Evolutionary conservation across 2,113 vertebrate species (phyloP).

Genomic region (Cavia aperea): DNA sequence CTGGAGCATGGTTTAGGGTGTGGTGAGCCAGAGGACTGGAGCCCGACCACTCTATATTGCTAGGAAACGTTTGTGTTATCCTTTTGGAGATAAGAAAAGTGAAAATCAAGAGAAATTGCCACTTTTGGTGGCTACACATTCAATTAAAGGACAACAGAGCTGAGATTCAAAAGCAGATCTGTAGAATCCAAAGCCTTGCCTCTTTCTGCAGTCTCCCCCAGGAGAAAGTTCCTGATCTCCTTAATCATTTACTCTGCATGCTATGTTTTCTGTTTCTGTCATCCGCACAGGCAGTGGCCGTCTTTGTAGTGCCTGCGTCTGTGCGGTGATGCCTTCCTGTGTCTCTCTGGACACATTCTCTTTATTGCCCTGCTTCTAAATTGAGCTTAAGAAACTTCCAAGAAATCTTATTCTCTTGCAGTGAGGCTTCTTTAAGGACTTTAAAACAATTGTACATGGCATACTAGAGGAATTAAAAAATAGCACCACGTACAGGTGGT

Average conservation of each 20-base stretch:
- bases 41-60: not conserved
- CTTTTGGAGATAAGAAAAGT: not conserved
- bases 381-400: not conserved
- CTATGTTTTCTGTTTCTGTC: not conserved
- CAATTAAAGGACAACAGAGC: not conserved
- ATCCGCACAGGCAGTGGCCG: not conserved
- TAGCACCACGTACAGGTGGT: not conserved
- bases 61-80: not conserved
- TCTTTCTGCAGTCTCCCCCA: not conserved
- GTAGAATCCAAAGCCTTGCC: not conserved
- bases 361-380: not conserved
- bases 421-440: not conserved
- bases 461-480: not conserved
- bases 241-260: not conserved
- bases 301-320: not conserved
- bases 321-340: too few species aligned
- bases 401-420: constrained; percentile 33
- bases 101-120: not conserved
- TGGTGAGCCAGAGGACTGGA: not conserved
- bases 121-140: not conserved
- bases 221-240: not conserved
- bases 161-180: not conserved
- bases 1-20: too few species aligned
- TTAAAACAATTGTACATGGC: not conserved
- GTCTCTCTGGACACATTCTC: not conserved